Evolutionary conservation across 2,888 invertebrate genomes (phyloP).

Genomic region (Kryphioiulus occultus): DNA sequence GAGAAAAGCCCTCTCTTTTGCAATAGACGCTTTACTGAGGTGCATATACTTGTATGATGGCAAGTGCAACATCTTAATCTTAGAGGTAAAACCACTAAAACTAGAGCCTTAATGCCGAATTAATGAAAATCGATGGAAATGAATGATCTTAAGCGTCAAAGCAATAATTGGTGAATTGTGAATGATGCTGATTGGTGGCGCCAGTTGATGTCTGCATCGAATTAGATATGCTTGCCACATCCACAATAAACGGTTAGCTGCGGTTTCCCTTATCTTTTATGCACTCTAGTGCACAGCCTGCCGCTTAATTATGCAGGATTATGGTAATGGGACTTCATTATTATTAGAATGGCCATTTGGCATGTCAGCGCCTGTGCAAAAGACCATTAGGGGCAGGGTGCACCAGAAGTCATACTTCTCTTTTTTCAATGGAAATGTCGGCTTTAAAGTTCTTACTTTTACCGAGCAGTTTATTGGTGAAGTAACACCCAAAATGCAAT

Average conservation of each 20-base stretch:
- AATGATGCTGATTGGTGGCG: not conserved
- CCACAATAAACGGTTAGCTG: not conserved
- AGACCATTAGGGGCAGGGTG: not conserved
- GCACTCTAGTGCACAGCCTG: not conserved
- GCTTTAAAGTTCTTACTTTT: no score
- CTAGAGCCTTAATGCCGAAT: no score
- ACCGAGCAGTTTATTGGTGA: not conserved
- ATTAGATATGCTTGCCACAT: not conserved
- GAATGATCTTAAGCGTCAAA: no score
- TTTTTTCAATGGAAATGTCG: no score
- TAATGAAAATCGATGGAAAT: no score
- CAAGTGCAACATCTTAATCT: no score
- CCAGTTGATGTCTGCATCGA: not conserved
- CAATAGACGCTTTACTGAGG: no score
- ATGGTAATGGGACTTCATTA: not conserved
- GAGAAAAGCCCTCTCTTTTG: no score
- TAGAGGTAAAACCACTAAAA: no score
- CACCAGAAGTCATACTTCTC: not conserved
- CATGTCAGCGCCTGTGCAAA: not conserved
- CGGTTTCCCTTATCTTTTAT: not conserved
- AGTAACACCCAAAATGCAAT: not conserved
- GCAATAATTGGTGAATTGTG: no score
- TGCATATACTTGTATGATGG: no score
- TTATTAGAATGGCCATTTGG: not conserved
- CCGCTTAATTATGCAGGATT: not conserved